Evolutionary conservation across 1,140 invertebrate species (phyloP).

Genomic region (Acromyrmex charruanus): DNA sequence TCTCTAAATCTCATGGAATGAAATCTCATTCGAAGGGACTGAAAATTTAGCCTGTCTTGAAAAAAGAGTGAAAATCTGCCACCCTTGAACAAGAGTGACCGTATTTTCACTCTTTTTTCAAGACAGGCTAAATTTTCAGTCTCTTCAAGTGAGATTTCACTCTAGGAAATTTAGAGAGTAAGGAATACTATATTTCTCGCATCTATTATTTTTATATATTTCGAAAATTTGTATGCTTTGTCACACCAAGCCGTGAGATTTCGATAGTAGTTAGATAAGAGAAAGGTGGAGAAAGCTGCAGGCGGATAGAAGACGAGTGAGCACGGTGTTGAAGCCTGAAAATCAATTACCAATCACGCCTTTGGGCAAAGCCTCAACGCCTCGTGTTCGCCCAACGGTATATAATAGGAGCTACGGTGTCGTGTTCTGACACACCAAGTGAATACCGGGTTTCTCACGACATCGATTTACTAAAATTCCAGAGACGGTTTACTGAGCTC

Average conservation of each 20-base stretch:
- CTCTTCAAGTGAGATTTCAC: no score
- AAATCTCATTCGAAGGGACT: no score
- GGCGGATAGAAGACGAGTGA: slow-evolving; percentile 52
- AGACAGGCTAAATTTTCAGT: no score
- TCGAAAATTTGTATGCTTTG: slow-evolving; percentile 24
- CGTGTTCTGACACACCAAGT: slow-evolving; percentile 71
- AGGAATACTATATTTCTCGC: not conserved
- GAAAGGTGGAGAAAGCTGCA: slow-evolving; percentile 64
- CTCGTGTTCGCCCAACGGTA: slow-evolving; percentile 77
- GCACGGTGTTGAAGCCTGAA: slow-evolving; percentile 78
- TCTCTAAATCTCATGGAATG: no score
- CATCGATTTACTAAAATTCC: slow-evolving; percentile 73
- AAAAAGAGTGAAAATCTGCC: no score
- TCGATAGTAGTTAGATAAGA: slow-evolving; percentile 49
- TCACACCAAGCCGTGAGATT: slow-evolving; percentile 35
- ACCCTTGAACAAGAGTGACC: no score
- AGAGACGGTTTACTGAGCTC: slow-evolving; percentile 28
- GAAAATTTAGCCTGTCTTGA: no score
- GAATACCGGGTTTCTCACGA: slow-evolving; percentile 65
- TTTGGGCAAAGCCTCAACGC: slow-evolving; percentile 77
- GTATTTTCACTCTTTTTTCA: no score
- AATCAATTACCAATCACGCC: slow-evolving; percentile 82
- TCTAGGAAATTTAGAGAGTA: no score
- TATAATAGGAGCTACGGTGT: slow-evolving; percentile 77
- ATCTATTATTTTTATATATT: slow-evolving; percentile 26